phyloP scores from a whole-genome alignment of 2,797 vertebrate genomes.

The Lophotriccus pileatus region DNA sequence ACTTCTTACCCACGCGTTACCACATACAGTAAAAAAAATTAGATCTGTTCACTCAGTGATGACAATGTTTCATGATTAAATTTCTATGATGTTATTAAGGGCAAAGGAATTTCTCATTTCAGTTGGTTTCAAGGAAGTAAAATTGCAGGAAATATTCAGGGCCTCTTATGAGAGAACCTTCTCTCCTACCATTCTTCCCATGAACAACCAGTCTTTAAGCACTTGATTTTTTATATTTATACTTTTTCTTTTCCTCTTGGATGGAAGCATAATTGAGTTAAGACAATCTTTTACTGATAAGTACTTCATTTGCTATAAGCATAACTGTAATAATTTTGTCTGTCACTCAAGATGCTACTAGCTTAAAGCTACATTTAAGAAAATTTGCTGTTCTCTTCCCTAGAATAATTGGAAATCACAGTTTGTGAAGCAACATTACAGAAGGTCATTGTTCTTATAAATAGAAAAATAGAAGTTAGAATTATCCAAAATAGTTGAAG shows the following conservation, averaged over 20 bases:
- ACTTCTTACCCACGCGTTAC: not conserved
- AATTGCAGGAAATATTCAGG: not conserved
- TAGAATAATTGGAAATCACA: slow-evolving; percentile 17
- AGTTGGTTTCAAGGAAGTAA: not conserved
- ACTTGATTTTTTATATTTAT: not conserved
- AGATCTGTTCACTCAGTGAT: not conserved
- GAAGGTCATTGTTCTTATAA: not conserved
- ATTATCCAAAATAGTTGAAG: not conserved
- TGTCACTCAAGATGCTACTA: slow-evolving; percentile 1
- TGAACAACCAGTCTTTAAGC: not conserved
- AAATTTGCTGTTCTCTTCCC: not conserved
- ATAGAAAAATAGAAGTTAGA: not conserved
- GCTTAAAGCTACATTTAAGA: not conserved
- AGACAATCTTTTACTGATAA: slow-evolving; percentile 22
- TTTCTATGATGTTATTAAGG: not conserved
- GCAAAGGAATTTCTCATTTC: not conserved
- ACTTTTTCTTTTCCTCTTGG: not conserved
- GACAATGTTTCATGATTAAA: not conserved
- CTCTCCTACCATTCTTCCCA: not conserved
- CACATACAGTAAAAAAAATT: rapidly evolving
- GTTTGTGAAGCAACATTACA: not conserved
- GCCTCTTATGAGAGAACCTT: not conserved
- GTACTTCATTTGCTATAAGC: slow-evolving; percentile 12
- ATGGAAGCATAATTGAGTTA: slow-evolving; percentile 4
- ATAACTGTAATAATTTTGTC: slow-evolving; percentile 18